Conservation (phyloP, 2,797 vertebrate genomes). For the Margarornis squamiger region DNA sequence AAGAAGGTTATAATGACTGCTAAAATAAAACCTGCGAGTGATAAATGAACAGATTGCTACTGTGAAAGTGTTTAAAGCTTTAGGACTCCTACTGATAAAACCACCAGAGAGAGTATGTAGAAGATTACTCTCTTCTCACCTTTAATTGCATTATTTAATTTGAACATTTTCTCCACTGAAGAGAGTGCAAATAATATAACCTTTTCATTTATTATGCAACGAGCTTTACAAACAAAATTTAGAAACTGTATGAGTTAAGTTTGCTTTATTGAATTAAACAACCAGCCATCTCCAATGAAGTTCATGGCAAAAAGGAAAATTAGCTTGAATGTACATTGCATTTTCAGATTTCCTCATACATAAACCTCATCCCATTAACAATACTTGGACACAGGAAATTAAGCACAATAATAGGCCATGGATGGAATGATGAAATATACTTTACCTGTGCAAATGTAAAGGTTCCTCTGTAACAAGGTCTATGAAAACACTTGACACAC, state of each 20-base stretch:
- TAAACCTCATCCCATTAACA: background rate
- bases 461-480: background rate
- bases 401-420: background rate
- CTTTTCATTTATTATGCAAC: slow-evolving; percentile 66
- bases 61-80: slow-evolving; percentile 56
- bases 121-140: slow-evolving; percentile 67
- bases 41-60: slow-evolving; percentile 49
- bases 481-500: background rate
- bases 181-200: slow-evolving; percentile 49
- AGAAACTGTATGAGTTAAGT: background rate
- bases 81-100: slow-evolving; percentile 61
- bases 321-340: background rate
- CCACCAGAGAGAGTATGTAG: slow-evolving; percentile 42
- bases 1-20: slow-evolving; percentile 34
- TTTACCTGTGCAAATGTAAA: background rate
- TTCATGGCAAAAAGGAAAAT: background rate
- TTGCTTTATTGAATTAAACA: slow-evolving; percentile 48
- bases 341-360: background rate
- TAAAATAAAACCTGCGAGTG: slow-evolving; percentile 38
- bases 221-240: slow-evolving; percentile 56
- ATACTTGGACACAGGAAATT: background rate
- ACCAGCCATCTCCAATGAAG: background rate
- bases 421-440: background rate
- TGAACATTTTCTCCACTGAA: slow-evolving; percentile 38
- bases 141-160: slow-evolving; percentile 72